These are phyloP conservation scores for Spisula solida DNA, from an alignment of 2,888 invertebrate species.

Conservation along the genomic window DNA sequence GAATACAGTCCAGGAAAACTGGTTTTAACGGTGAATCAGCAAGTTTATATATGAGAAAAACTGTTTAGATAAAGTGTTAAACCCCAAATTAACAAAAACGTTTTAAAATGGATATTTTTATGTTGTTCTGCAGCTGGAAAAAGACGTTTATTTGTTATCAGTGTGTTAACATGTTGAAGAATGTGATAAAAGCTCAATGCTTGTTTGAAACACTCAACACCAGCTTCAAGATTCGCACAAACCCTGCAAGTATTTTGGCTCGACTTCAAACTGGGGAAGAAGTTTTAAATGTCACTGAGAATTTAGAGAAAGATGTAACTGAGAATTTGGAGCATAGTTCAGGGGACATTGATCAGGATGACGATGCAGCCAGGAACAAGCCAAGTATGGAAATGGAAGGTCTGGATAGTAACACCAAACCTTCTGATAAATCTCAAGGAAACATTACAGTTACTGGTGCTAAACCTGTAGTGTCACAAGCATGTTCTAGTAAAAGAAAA, in stretches of 20 bases:
- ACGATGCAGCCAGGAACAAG: background rate
- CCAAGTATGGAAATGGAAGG: background rate
- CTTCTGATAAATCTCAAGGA: background rate
- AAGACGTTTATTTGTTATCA: conserved; percentile 34
- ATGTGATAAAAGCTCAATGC: conserved; percentile 43
- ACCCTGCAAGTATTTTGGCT: conserved; percentile 4
- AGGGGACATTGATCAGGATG: background rate
- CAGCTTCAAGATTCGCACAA: background rate
- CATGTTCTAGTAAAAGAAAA: background rate
- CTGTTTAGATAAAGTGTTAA: too few relatives aligned
- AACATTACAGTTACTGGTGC: background rate
- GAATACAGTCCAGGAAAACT: too few relatives aligned
- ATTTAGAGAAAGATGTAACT: background rate
- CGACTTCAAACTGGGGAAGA: conserved; percentile 21
- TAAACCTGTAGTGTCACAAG: background rate
- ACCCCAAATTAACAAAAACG: too few relatives aligned
- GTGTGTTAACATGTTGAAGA: conserved; percentile 28
- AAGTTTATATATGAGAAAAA: too few relatives aligned
- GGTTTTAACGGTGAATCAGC: too few relatives aligned
- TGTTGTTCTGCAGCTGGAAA: conserved; percentile 37
- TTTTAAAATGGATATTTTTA: too few relatives aligned
- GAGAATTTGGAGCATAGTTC: background rate
- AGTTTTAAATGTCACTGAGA: background rate
- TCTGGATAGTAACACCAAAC: too few relatives aligned
- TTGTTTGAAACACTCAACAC: conserved; percentile 31